Percentiles rank a stretch among this genome's conserved stretches.
Conservation (phyloP, 2,888 invertebrate genomes). For the Phymatocera aterrima region DNA sequence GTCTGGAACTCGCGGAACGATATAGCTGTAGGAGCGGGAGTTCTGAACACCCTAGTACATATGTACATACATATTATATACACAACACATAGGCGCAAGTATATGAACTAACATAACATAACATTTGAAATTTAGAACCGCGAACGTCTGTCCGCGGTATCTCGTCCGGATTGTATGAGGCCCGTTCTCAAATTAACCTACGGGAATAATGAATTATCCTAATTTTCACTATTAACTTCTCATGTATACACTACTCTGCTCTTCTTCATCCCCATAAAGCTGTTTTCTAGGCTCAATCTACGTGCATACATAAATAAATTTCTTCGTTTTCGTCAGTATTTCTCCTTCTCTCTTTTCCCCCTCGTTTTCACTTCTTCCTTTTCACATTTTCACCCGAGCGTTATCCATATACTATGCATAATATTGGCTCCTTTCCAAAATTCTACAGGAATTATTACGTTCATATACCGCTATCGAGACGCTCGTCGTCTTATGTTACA, state of each 20-base stretch:
- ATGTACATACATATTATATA: too few species aligned
- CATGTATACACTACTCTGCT: background rate
- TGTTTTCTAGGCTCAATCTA: background rate
- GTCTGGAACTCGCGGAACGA: too few species aligned
- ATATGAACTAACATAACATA: background rate
- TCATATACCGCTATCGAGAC: background rate
- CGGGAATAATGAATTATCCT: constrained; percentile 12
- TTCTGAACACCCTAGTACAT: too few species aligned
- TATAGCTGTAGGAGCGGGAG: too few species aligned
- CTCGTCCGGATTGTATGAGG: background rate
- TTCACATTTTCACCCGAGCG: background rate
- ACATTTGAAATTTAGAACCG: constrained; percentile 26
- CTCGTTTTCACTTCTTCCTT: background rate
- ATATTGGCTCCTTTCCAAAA: constrained; percentile 18
- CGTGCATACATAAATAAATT: constrained; percentile 23
- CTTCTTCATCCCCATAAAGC: background rate
- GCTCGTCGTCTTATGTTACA: too few species aligned
- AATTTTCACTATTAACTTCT: constrained; percentile 31
- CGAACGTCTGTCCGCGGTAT: background rate
- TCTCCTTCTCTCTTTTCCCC: background rate
- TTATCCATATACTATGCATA: background rate
- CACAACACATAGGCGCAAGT: background rate
- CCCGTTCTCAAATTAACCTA: background rate
- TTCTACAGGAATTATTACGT: background rate
- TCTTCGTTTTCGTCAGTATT: background rate